phyloP scores from a whole-genome alignment of 2,113 vertebrate species.

The Hepsetus odoe region DNA sequence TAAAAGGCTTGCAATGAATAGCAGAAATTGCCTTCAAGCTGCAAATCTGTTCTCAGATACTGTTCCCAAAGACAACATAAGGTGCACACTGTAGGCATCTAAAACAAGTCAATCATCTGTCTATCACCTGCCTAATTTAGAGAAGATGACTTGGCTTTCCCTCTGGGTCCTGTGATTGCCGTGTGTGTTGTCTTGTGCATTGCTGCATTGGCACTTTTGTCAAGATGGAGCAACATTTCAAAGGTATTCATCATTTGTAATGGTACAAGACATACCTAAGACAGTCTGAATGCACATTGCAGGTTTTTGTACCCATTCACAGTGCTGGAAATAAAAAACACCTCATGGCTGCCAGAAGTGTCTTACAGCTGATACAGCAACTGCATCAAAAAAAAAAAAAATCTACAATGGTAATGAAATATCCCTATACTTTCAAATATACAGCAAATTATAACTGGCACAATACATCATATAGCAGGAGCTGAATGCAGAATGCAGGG shows the following conservation, averaged over 20 bases:
- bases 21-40: background rate
- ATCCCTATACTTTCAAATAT: background rate
- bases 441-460: background rate
- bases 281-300: background rate
- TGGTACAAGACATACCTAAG: background rate
- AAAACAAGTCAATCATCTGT: background rate
- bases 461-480: background rate
- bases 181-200: background rate
- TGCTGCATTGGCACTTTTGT: background rate
- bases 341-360: background rate
- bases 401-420: background rate
- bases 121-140: background rate
- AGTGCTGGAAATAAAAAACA: constrained; percentile 4
- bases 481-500: background rate
- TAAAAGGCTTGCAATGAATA: background rate
- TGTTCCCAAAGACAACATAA: background rate
- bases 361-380: background rate
- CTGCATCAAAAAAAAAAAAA: background rate
- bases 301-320: background rate
- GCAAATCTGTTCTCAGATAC: background rate
- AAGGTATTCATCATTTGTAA: background rate
- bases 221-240: constrained; percentile 9
- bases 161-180: background rate
- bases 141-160: background rate
- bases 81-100: background rate